Base-by-base conservation (phyloP, 2,797 vertebrate species). In the Otolemur crassicaudatus region DNA sequence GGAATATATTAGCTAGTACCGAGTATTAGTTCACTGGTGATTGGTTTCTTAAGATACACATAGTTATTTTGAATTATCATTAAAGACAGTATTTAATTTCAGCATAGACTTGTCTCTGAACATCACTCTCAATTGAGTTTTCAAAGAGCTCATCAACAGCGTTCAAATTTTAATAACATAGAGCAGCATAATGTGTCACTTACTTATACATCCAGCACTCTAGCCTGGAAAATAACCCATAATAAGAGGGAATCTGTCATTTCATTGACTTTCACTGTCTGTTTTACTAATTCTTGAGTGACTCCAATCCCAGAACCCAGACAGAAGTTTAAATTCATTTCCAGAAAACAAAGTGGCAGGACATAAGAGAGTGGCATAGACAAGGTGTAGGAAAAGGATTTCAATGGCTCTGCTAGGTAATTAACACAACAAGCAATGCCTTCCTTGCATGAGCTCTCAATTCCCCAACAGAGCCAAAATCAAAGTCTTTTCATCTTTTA, bases 401-500 rank as follows among this genome's bases (percentile, higher is more conserved):
- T 29, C 79, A 70, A 87, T 53, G n/a, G n/a, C 29, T 40, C 14
- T 27, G 4, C 67, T 61, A 27, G 67, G 40, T 95, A 91, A 95
- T 97, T 94, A 97, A 34, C 31, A 90, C 69, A 73, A 22, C 20
- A 63, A 88, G 53, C 34, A 96, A 75, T 86, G 63, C 2, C 4
- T 34, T 93, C 91, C 84, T 61, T 20, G n/a, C 31, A 72, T 77
- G 90, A 88, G 34, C 69, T 84, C 40, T 90, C 34, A 14, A 29
- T 91, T 97, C 81, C 8, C 73, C 91, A 23, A 69, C 49, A 79
- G 94, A 94, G 75, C 3, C 23, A 79, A 90, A 95, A 95, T 87
- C 82, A 94, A 95, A 92, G 34, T 56, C 96, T 67, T 72, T 97
- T 63, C 37, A 72, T 94, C 67, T 95, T 87, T 87, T 63, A 63